Evolutionary conservation across 2,888 invertebrate genomes (phyloP).

Genomic region (Macroteleia sp.): DNA sequence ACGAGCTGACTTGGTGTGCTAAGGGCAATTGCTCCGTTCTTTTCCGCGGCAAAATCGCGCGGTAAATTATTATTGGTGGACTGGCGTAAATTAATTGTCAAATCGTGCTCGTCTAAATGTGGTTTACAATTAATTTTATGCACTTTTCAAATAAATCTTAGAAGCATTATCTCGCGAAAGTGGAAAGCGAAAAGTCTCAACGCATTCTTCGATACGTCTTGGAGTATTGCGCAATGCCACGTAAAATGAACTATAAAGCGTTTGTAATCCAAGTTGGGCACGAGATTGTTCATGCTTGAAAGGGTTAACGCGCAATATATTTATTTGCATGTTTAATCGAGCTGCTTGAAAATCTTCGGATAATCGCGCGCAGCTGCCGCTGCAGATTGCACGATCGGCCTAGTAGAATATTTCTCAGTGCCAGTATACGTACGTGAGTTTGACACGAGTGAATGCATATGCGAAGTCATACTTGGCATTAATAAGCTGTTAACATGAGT

Average conservation of each 20-base stretch:
- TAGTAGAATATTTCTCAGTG: too few species aligned
- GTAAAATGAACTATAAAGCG: slow-evolving; percentile 28
- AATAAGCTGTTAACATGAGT: slow-evolving; percentile 69
- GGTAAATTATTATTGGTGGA: slow-evolving; percentile 18
- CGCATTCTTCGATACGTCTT: neutral
- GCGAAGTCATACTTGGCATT: slow-evolving; percentile 60
- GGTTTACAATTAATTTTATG: slow-evolving; percentile 9
- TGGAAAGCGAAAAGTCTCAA: slow-evolving; percentile 2
- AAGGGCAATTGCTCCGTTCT: neutral
- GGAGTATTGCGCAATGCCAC: slow-evolving; percentile 17
- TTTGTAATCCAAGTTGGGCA: slow-evolving; percentile 20
- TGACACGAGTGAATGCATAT: slow-evolving; percentile 47
- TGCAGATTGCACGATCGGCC: too few species aligned
- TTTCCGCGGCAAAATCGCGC: slow-evolving; percentile 4
- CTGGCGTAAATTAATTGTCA: slow-evolving; percentile 12
- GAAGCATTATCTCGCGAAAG: slow-evolving; percentile 3
- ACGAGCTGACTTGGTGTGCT: slow-evolving; percentile 33
- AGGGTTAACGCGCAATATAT: slow-evolving; percentile 31
- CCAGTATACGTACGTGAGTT: slow-evolving; percentile 34
- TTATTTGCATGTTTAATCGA: slow-evolving; percentile 48
- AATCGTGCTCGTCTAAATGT: neutral
- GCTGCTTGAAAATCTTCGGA: slow-evolving; percentile 37
- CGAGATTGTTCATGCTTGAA: slow-evolving; percentile 34
- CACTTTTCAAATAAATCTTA: neutral
- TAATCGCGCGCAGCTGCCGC: slow-evolving; percentile 36